phyloP scores from a whole-genome alignment of 2,797 vertebrate genomes.

The Periparus ater region DNA sequence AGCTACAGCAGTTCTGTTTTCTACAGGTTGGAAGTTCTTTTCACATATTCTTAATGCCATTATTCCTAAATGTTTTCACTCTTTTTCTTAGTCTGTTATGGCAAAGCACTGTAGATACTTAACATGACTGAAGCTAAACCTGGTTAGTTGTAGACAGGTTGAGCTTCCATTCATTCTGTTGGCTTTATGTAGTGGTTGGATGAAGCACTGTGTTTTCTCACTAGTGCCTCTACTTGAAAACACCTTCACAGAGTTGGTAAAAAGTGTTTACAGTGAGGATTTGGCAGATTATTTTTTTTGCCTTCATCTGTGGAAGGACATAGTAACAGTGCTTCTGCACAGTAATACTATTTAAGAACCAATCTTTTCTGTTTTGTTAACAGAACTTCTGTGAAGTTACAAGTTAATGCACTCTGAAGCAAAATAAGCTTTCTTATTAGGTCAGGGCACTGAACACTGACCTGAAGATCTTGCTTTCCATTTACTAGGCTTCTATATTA shows the following conservation, averaged over 20 bases:
- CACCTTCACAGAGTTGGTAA: background rate
- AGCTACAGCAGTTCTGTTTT: background rate
- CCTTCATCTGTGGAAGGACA: background rate
- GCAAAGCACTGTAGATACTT: background rate
- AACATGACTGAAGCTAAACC: background rate
- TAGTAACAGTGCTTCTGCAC: background rate
- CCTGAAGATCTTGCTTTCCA: background rate
- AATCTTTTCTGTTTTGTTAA: background rate
- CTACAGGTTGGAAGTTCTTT: background rate
- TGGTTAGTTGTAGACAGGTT: background rate
- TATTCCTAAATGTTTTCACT: background rate
- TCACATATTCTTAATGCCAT: background rate
- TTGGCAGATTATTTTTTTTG: background rate
- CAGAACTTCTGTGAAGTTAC: background rate
- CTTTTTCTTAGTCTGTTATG: background rate
- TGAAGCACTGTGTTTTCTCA: background rate
- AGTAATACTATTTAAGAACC: background rate
- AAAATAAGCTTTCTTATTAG: background rate
- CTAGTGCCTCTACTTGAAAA: background rate
- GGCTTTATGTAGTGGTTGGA: background rate
- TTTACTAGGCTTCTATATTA: background rate
- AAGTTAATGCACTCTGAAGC: background rate
- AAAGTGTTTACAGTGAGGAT: background rate
- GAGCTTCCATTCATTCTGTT: fast-evolving
- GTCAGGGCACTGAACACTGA: background rate